Percentiles rank a stretch among this genome's conserved stretches.
Conservation (phyloP, 1,140 invertebrate species). For the Odontomachus brunneus region DNA sequence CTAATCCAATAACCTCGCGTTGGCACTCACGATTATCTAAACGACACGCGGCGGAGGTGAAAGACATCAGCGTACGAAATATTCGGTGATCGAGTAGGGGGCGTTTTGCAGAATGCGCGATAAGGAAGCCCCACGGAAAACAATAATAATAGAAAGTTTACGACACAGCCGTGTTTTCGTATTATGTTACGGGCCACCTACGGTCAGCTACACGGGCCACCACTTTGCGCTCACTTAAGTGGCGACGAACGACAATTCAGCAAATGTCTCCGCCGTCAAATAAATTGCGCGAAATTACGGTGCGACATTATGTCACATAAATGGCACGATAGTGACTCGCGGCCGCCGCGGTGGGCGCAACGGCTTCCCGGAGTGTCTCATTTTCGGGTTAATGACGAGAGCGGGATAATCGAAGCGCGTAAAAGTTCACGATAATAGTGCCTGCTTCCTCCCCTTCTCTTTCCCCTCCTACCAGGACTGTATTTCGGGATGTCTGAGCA, state of each 20-base stretch:
- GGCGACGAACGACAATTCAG: slow-evolving; percentile 78
- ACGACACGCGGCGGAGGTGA: background rate
- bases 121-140: slow-evolving; percentile 40
- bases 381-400: slow-evolving; percentile 55
- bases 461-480: too few relatives aligned
- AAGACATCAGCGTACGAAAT: background rate
- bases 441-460: too few relatives aligned
- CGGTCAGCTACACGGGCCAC: slow-evolving; percentile 78
- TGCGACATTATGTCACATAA: slow-evolving; percentile 65
- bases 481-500: slow-evolving; percentile 17
- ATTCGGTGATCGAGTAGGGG: background rate
- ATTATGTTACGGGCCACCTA: slow-evolving; percentile 77
- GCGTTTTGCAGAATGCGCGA: slow-evolving; percentile 36
- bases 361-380: slow-evolving; percentile 48
- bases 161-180: slow-evolving; percentile 62
- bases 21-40: slow-evolving; percentile 47
- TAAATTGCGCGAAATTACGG: slow-evolving; percentile 77
- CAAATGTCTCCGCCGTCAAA: slow-evolving; percentile 72
- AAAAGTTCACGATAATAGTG: slow-evolving; percentile 50
- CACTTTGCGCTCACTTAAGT: slow-evolving; percentile 83
- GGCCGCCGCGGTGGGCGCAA: slow-evolving; percentile 13
- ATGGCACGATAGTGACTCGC: slow-evolving; percentile 65
- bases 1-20: slow-evolving; percentile 19
- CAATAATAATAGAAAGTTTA: slow-evolving; percentile 72
- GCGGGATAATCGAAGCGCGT: slow-evolving; percentile 56